Evolutionary conservation across 1,140 invertebrate species (phyloP).

Genomic region (Scylla paramamosain): DNA sequence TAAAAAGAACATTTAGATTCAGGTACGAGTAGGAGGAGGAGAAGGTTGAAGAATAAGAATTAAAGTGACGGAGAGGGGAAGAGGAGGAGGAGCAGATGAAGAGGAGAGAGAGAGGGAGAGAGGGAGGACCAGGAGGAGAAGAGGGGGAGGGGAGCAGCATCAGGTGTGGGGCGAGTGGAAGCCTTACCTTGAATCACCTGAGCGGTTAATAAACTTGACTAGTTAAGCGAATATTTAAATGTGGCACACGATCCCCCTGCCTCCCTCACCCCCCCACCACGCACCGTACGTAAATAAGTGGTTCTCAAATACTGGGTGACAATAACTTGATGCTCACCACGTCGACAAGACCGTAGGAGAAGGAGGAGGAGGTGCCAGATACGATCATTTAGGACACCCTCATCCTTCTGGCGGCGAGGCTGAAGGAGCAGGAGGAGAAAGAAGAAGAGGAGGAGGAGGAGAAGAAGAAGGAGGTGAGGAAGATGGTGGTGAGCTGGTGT

Average conservation of each 20-base stretch:
- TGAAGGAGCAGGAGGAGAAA: no score
- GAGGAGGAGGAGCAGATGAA: not conserved
- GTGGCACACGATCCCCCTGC: constrained; percentile 29
- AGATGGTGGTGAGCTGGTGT: no score
- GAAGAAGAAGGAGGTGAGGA: no score
- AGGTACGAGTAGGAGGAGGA: not conserved
- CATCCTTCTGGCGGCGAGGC: no score
- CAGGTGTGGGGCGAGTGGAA: not conserved
- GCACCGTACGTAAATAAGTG: constrained; percentile 31
- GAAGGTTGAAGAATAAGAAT: not conserved
- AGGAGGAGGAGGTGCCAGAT: constrained; percentile 47
- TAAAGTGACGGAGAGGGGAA: not conserved
- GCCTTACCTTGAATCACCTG: not conserved
- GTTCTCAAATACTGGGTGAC: constrained; percentile 39
- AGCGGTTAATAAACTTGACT: constrained; percentile 31
- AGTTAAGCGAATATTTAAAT: constrained; percentile 64
- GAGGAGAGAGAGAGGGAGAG: not conserved
- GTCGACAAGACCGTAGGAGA: constrained; percentile 43
- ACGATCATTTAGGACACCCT: constrained; percentile 1
- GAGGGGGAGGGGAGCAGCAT: not conserved
- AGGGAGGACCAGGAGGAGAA: no score
- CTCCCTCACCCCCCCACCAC: not conserved
- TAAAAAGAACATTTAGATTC: not conserved
- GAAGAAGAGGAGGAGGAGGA: no score
- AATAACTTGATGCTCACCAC: constrained; percentile 60